Evolutionary conservation across 1,140 invertebrate species (phyloP), one percentile per base, ranked within the genome.

Genomic region (silkworm (Bombyx mori)): DNA sequence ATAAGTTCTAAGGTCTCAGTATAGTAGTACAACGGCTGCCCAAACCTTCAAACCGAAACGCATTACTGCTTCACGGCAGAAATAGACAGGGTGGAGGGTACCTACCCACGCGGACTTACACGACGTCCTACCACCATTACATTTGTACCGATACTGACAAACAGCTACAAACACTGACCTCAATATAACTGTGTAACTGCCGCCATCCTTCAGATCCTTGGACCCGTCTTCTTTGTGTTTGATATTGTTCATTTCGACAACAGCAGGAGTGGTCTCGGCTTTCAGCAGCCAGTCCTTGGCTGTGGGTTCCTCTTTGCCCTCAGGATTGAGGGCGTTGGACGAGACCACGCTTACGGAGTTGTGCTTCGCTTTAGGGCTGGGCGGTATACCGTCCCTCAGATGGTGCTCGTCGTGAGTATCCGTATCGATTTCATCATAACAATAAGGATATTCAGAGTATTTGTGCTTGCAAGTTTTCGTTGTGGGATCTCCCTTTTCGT

Each of bases 381-480:
- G 79, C 18, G 69, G 81, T 18, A 69, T 76, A 26, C 81, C 81
- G 43, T 89, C 87, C 43, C 85, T 71, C 26, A 88, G 61, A 71
- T 90, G 89, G 54, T 90, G 88, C 60, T 90, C 89, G 56, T 90
- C 91, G 75, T 93, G 91, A 56, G 89, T 91, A 58, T 93, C 92
- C 12, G 91, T 90, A 2, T 92, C 91, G 6, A 94, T 94, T 80
- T 94, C 94, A 65, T 94, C 93, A 69, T 95, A 96, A 74, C 94
- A 95, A 80, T 95, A 95, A 3, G 94, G 93, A 85, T 94, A 95
- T 18, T 93, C 93, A 18, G 93, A 94, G 75, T 95, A 95, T 70
- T 94, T 95, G 65, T 95, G 93, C 82, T 95, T 95, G 68, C 94
- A 96, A 44, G 94, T 90, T 69, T 94, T 95, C 66, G 82, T 86